Conservation (phyloP, 2,888 invertebrate species). For the Apodemia duryi region DNA sequence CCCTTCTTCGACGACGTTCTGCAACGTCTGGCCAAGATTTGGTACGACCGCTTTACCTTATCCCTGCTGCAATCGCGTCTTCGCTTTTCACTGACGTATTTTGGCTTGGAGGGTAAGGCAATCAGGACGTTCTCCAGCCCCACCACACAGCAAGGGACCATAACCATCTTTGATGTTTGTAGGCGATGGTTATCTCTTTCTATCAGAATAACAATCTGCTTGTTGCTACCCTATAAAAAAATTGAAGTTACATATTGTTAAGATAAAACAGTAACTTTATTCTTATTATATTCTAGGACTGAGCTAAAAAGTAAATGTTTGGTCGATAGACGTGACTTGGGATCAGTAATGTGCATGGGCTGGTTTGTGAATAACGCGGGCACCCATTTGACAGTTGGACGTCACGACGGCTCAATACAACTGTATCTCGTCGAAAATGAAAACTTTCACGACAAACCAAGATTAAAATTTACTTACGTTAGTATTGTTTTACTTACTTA, state of each 20-base stretch:
- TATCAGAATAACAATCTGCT: too few species aligned
- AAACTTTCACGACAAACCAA: slow-evolving; percentile 55
- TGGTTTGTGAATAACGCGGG: slow-evolving; percentile 53
- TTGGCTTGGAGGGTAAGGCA: too few species aligned
- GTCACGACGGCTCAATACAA: slow-evolving; percentile 71
- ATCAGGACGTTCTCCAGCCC: too few species aligned
- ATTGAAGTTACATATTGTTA: too few species aligned
- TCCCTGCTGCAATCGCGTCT: not conserved
- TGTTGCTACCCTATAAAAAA: not conserved
- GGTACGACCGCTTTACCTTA: not conserved
- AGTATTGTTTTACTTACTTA: slow-evolving; percentile 29
- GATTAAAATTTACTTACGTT: slow-evolving; percentile 66
- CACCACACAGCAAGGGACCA: not conserved
- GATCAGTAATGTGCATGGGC: slow-evolving; percentile 64
- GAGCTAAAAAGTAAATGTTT: slow-evolving; percentile 55
- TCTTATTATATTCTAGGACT: slow-evolving; percentile 41
- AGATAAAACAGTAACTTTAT: too few species aligned
- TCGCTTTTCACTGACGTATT: not conserved
- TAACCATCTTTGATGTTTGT: not conserved
- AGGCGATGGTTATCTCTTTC: too few species aligned
- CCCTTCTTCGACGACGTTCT: too few species aligned
- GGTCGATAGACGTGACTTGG: slow-evolving; percentile 64
- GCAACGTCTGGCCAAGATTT: not conserved
- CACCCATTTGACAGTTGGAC: slow-evolving; percentile 60
- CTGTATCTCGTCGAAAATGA: slow-evolving; percentile 73